Evolutionary conservation across 2,888 invertebrate genomes (phyloP).

Genomic region (Tenthredo scrophulariae): DNA sequence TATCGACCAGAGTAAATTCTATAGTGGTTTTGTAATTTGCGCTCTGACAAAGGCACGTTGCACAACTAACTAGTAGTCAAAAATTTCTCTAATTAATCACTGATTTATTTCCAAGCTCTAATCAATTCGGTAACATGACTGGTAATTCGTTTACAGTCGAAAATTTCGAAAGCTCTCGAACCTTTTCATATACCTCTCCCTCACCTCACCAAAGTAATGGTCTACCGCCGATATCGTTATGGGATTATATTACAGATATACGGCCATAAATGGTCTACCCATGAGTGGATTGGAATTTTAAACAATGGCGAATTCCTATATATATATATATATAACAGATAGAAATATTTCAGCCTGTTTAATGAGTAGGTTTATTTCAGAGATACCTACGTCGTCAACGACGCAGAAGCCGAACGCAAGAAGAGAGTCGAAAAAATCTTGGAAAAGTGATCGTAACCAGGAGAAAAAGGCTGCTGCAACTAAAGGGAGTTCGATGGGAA

Average conservation of each 20-base stretch:
- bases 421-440: conserved; percentile 71
- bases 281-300: not conserved
- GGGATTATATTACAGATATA: not conserved
- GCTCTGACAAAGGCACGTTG: not conserved
- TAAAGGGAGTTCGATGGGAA: conserved; percentile 70
- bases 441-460: conserved; percentile 69
- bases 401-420: conserved; percentile 70
- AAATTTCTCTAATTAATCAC: conserved; percentile 22
- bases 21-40: not conserved
- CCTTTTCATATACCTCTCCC: not conserved
- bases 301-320: not conserved
- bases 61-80: not conserved
- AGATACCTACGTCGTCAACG: conserved; percentile 68
- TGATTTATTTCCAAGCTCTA: not conserved
- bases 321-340: not conserved
- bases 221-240: not conserved
- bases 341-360: not conserved
- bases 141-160: not conserved
- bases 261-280: not conserved
- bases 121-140: not conserved
- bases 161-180: not conserved
- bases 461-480: conserved; percentile 72
- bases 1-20: conserved; percentile 15
- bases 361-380: conserved; percentile 60
- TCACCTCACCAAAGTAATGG: not conserved